Evolutionary conservation across 2,888 invertebrate genomes (phyloP).

Genomic region (Temnothorax unifasciatus): DNA sequence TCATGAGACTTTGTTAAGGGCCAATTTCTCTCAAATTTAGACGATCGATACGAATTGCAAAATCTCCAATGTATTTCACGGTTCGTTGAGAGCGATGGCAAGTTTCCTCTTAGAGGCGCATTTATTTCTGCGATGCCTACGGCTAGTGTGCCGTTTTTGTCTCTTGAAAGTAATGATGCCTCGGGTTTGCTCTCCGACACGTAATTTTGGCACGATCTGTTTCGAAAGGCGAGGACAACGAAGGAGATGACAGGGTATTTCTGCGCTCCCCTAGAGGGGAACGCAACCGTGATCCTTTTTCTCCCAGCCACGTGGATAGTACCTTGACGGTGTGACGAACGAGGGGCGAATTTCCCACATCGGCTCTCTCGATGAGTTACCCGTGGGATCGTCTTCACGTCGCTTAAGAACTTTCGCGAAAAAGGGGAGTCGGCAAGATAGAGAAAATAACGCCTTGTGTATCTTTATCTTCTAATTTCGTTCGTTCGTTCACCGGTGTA

Average conservation of each 20-base stretch:
- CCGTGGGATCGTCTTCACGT: conserved; percentile 77
- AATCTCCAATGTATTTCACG: conserved; percentile 13
- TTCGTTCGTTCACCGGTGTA: conserved; percentile 54
- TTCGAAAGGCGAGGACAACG: conserved; percentile 71
- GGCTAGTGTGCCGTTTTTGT: conserved; percentile 40
- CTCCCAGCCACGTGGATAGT: conserved; percentile 71
- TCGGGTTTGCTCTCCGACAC: conserved; percentile 66
- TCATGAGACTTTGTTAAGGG: conserved; percentile 43
- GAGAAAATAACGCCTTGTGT: conserved; percentile 43
- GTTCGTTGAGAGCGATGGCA: neutral
- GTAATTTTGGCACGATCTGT: conserved; percentile 67
- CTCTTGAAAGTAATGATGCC: conserved; percentile 66
- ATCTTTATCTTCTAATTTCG: conserved; percentile 72
- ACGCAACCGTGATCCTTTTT: conserved; percentile 59
- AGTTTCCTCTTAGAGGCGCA: neutral
- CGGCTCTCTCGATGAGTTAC: conserved; percentile 73
- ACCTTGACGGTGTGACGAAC: conserved; percentile 80
- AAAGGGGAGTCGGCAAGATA: conserved; percentile 21
- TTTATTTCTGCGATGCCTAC: neutral
- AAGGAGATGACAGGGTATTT: conserved; percentile 81
- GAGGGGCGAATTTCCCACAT: conserved; percentile 78
- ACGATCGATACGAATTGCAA: neutral
- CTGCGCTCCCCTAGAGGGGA: conserved; percentile 65
- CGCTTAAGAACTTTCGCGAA: conserved; percentile 65
- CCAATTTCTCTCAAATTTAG: conserved; percentile 56